A percentile compares a stretch with the other conserved stretches of the same genome.
Conservation (phyloP, 2,888 invertebrate genomes). For the Marronus borbonicus region DNA sequence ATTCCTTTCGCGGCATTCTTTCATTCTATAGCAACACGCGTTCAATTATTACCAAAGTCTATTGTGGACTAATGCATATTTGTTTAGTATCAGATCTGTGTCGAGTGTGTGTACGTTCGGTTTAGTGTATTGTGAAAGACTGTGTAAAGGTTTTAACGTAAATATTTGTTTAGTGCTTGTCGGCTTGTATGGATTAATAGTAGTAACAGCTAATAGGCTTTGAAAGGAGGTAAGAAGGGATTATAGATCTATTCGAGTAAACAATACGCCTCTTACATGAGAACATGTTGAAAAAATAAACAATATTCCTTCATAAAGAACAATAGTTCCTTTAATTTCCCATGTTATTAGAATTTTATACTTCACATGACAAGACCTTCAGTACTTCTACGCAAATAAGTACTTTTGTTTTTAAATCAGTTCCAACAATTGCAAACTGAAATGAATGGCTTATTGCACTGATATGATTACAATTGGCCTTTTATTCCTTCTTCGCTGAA, state of each 20-base stretch:
- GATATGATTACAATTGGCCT: too few species aligned
- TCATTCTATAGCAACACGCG: conserved; percentile 5
- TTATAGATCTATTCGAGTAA: too few species aligned
- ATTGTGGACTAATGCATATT: conserved; percentile 26
- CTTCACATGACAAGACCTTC: too few species aligned
- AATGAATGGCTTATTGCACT: too few species aligned
- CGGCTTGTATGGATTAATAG: conserved; percentile 3
- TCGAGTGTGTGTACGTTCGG: conserved; percentile 6
- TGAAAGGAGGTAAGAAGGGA: conserved; percentile 3
- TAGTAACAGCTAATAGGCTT: conserved; percentile 15
- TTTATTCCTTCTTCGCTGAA: too few species aligned
- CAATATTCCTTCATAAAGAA: not conserved
- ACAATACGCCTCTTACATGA: too few species aligned
- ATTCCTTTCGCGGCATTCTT: conserved; percentile 28
- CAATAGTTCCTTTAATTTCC: too few species aligned
- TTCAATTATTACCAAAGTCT: conserved; percentile 22
- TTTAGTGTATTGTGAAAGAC: conserved; percentile 33
- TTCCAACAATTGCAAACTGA: too few species aligned
- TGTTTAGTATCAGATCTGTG: conserved; percentile 30
- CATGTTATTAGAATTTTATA: too few species aligned
- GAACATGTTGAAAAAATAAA: too few species aligned
- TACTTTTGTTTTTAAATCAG: too few species aligned
- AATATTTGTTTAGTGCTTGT: conserved; percentile 35
- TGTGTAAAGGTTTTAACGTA: conserved; percentile 28
- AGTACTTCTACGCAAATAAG: too few species aligned